Evolutionary conservation across 2,113 vertebrate genomes (phyloP), one percentile per base, ranked within the genome.

Genomic region (Struthio camelus): DNA sequence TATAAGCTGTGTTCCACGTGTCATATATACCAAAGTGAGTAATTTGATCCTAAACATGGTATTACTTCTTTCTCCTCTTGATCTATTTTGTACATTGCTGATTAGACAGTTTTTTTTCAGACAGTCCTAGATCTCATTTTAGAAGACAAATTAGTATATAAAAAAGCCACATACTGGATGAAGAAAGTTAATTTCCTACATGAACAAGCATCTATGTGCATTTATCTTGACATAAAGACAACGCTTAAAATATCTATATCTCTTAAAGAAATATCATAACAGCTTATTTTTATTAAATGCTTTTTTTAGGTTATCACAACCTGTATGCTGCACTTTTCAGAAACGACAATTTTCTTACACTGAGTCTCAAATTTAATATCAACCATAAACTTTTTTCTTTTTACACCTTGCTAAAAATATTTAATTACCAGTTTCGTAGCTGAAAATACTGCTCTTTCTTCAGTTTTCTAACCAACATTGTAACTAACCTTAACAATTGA

Each of bases 91-190:
- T 22, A 76, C 11, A 76, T 13, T 30, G 16, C 14, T 87, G 25
- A 71, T 44, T 75, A 87, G 16, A 58, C 14, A n/a, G n/a, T n/a
- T 8, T 44, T 42, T 62, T 80, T n/a, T 73, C 27, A 38, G 27
- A n/a, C 6, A 65, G 25, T 56, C 2, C 1, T 22, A 17, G 14
- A 54, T n/a, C 51, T 81, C 36, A 48, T 12, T 36, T 50, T 50
- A 40, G 40, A 40, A 80, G 11, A 77, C 9, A 59, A 77, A 83
- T 54, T 54, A 69, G 23, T 64, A 36, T 64, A 40, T n/a, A n/a
- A n/a, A 64, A 80, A 75, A 50, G 8, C 14, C 38, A 44, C 1
- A 62, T 0, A 80, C 32, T 42, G 42, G 87, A 85, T 0, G 0
- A 50, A 4, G 24, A 30, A 69, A 76, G 61, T 36, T 76, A 80